Conservation (phyloP, 2,797 vertebrate species). For the Brotula barbata region DNA sequence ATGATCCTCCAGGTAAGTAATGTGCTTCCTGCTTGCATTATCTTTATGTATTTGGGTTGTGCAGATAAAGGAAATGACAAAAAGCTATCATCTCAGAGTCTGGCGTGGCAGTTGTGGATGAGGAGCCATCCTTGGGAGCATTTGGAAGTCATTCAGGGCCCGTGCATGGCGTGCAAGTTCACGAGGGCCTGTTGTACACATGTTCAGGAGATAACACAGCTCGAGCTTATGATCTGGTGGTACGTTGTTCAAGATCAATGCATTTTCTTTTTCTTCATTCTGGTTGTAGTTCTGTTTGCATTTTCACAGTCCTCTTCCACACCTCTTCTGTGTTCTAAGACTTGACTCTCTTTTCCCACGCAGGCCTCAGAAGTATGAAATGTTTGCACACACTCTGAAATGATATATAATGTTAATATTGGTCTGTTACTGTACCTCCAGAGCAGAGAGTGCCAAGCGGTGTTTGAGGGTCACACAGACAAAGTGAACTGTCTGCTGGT, state of each 20-base stretch:
- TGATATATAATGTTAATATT: no score
- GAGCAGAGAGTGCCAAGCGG: constrained; percentile 84
- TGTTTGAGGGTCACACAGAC: constrained; percentile 90
- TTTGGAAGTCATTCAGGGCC: constrained; percentile 88
- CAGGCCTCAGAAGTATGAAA: no score
- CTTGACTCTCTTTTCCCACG: no score
- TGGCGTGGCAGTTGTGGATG: constrained; percentile 44
- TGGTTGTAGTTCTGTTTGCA: no score
- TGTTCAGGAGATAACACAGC: constrained; percentile 95
- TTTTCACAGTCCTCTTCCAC: no score
- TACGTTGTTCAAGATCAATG: constrained; percentile 58
- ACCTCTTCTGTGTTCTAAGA: no score
- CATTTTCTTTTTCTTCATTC: no score
- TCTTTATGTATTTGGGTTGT: not conserved
- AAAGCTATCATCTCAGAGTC: constrained; percentile 64
- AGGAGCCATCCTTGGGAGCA: constrained; percentile 75
- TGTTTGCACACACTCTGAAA: no score
- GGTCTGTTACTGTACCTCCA: constrained; percentile 48
- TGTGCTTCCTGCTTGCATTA: not conserved
- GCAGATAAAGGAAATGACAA: not conserved
- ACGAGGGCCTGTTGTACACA: constrained; percentile 86
- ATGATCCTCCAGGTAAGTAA: constrained; percentile 35
- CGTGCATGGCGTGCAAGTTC: constrained; percentile 89
- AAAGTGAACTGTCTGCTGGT: constrained; percentile 94
- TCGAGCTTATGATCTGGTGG: constrained; percentile 85